These are phyloP conservation scores for Chloropsis cyanopogon DNA, from an alignment of 2,113 vertebrate species.

Conservation along the genomic window DNA sequence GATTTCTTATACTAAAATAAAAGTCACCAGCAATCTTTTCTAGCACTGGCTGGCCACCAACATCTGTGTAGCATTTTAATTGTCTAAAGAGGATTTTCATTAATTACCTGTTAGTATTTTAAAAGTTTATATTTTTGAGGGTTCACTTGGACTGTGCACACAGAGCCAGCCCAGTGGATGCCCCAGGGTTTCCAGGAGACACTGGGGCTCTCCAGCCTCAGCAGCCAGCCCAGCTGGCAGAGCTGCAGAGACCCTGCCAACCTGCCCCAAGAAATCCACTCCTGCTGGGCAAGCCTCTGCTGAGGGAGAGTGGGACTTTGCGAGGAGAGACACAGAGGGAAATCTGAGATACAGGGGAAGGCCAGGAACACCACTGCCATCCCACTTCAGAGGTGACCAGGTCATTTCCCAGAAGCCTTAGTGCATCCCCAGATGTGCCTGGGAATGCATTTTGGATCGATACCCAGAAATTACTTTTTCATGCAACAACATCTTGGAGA, in stretches of 20 bases:
- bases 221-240: neutral
- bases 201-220: accelerated
- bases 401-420: neutral
- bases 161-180: neutral
- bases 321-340: neutral
- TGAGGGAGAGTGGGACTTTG: neutral
- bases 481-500: neutral
- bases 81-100: neutral
- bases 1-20: neutral
- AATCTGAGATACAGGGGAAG: neutral
- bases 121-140: neutral
- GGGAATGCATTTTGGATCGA: neutral
- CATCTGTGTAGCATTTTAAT: neutral
- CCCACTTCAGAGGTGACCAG: accelerated
- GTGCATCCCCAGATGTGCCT: neutral
- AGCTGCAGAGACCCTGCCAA: neutral
- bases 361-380: neutral
- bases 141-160: neutral
- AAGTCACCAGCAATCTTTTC: neutral
- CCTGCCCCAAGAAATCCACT: neutral
- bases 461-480: neutral
- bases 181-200: neutral
- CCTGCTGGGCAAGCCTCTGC: neutral
- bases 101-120: neutral
- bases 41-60: neutral